Conservation (phyloP, 2,888 invertebrate species). For the Lasioglossum vierecki region DNA sequence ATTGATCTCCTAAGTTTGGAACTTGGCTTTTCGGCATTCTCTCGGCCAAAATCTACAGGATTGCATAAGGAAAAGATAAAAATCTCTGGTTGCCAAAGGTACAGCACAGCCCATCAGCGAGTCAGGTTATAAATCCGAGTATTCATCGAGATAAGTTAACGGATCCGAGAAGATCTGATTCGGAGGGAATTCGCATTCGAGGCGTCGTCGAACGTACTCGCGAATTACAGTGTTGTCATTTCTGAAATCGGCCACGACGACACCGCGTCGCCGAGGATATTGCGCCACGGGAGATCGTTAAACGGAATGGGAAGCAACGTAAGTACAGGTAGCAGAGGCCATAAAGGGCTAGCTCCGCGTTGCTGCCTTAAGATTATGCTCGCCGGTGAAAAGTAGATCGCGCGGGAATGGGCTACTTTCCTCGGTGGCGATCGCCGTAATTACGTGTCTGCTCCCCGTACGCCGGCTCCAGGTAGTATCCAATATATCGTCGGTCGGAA, state of each 20-base stretch:
- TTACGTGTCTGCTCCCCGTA: background rate
- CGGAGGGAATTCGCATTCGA: background rate
- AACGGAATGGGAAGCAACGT: slow-evolving; percentile 19
- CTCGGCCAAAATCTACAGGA: too few species aligned
- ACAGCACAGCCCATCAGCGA: background rate
- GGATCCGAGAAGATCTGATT: background rate
- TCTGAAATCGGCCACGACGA: slow-evolving; percentile 21
- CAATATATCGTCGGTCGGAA: background rate
- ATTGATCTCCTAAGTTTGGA: too few species aligned
- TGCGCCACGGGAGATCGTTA: slow-evolving; percentile 22
- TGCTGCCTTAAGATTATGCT: slow-evolving; percentile 11
- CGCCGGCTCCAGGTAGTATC: background rate
- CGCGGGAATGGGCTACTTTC: slow-evolving; percentile 11
- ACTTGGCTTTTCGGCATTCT: too few species aligned
- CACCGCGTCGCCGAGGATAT: slow-evolving; percentile 20
- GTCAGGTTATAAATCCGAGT: background rate
- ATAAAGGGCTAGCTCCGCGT: slow-evolving; percentile 17
- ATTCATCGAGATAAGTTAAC: background rate
- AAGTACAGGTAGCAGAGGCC: background rate
- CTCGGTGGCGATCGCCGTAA: slow-evolving; percentile 12
- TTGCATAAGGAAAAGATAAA: too few species aligned
- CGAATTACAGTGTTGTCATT: slow-evolving; percentile 19
- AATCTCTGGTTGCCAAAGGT: too few species aligned
- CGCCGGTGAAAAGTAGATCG: slow-evolving; percentile 10
- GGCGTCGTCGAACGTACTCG: slow-evolving; percentile 19